These are phyloP conservation scores for Eunapius fragilis DNA, from an alignment of 37 sponge, comb jelly and placozoan genomes.

Conservation along the genomic window DNA sequence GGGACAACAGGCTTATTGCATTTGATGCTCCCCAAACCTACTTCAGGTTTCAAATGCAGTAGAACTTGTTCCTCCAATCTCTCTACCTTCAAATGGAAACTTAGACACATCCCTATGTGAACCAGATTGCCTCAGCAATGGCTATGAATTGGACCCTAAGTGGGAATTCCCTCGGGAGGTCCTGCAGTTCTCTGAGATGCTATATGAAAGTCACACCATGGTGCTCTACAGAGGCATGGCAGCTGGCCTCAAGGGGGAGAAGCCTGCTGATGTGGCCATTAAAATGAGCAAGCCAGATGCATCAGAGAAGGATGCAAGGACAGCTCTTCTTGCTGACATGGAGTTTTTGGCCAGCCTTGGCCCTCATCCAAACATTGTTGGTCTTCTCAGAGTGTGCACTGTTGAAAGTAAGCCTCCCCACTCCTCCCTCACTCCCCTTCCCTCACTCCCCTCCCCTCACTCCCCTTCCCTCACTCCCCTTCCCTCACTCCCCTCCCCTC, in stretches of 20 bases:
- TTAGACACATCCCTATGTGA: background rate
- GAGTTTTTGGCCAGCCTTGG: constrained; percentile 55
- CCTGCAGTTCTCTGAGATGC: constrained; percentile 37
- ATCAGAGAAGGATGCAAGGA: constrained; percentile 48
- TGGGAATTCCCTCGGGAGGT: constrained; percentile 56
- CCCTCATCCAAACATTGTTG: constrained; percentile 59
- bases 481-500: background rate
- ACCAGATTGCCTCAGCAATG: background rate
- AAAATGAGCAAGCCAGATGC: constrained; percentile 61
- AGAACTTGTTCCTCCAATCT: background rate
- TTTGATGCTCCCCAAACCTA: background rate
- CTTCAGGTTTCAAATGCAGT: background rate
- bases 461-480: background rate
- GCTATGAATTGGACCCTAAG: constrained; percentile 39
- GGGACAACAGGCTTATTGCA: too few species aligned
- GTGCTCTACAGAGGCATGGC: constrained; percentile 53
- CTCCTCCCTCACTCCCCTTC: background rate
- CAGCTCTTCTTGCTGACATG: constrained; percentile 50
- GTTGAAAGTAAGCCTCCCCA: constrained; percentile 37
- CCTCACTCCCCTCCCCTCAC: background rate
- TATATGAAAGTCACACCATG: constrained; percentile 41
- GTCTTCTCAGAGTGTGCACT: constrained; percentile 55
- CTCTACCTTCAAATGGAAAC: background rate
- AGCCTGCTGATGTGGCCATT: constrained; percentile 47
- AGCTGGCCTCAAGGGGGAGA: constrained; percentile 23